A percentile compares a stretch with the other conserved stretches of the same genome.
Evolutionary conservation across 1,140 invertebrate genomes (phyloP).

Genomic region (Zaprionus africanus): DNA sequence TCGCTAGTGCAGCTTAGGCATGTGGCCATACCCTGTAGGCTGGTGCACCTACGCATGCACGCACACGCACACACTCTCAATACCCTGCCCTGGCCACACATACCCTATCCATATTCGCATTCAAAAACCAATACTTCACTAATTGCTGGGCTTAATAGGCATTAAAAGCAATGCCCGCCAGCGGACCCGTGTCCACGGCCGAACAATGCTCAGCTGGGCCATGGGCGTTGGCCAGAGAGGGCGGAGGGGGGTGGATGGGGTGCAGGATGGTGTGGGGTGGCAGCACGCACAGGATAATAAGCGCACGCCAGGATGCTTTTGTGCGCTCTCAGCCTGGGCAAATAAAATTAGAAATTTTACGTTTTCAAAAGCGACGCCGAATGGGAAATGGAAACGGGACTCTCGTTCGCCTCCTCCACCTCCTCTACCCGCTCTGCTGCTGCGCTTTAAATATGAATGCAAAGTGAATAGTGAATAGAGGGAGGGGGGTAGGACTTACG

Average conservation of each 20-base stretch:
- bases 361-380: conserved; percentile 72
- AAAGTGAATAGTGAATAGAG: conserved; percentile 35
- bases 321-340: conserved; percentile 64
- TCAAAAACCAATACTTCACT: conserved; percentile 79
- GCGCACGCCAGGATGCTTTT: conserved; percentile 78
- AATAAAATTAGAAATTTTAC: conserved; percentile 82
- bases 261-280: conserved; percentile 2
- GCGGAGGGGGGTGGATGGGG: not conserved
- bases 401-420: not conserved
- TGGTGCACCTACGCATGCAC: not conserved
- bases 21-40: not conserved
- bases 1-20: not conserved
- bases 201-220: conserved; percentile 71
- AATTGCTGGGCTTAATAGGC: conserved; percentile 80
- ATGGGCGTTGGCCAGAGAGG: not conserved
- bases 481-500: not conserved
- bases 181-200: conserved; percentile 55
- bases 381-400: conserved; percentile 45
- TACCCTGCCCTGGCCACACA: not conserved
- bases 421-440: not conserved
- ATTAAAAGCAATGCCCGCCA: conserved; percentile 80
- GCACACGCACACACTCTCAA: not conserved
- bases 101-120: conserved; percentile 37
- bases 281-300: conserved; percentile 77
- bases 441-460: conserved; percentile 72